Conservation (phyloP, 2,888 invertebrate species). For the Meandrusa payeni region DNA sequence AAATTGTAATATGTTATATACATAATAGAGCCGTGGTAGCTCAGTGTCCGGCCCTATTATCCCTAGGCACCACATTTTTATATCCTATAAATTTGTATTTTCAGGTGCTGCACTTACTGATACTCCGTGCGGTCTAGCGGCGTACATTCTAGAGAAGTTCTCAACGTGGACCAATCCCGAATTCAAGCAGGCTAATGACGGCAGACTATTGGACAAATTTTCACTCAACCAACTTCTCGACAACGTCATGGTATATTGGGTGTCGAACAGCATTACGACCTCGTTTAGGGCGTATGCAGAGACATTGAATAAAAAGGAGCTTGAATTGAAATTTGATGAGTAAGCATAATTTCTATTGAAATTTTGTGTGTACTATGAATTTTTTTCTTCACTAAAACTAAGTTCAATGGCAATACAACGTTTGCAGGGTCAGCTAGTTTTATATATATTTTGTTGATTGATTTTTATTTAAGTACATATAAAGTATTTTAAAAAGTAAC, state of each 20-base stretch:
- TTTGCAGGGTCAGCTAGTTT: no score
- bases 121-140: slow-evolving; percentile 92
- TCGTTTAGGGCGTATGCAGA: slow-evolving; percentile 83
- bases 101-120: slow-evolving; percentile 86
- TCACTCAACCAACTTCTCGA: slow-evolving; percentile 67
- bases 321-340: slow-evolving; percentile 45
- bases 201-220: slow-evolving; percentile 80
- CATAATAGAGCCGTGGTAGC: no score
- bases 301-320: slow-evolving; percentile 46
- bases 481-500: no score
- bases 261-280: slow-evolving; percentile 66
- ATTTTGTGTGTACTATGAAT: no score
- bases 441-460: no score
- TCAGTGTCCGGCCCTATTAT: no score
- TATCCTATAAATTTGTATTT: slow-evolving; percentile 4
- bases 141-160: slow-evolving; percentile 95
- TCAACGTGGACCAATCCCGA: slow-evolving; percentile 83
- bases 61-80: no score
- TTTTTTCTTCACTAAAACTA: no score
- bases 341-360: no score
- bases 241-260: slow-evolving; percentile 81
- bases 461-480: no score
- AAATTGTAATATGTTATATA: background rate
- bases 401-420: no score
- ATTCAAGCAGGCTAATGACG: slow-evolving; percentile 78